phyloP scores from a whole-genome alignment of 1,140 invertebrate species.

The Drosophila kepulauana region DNA sequence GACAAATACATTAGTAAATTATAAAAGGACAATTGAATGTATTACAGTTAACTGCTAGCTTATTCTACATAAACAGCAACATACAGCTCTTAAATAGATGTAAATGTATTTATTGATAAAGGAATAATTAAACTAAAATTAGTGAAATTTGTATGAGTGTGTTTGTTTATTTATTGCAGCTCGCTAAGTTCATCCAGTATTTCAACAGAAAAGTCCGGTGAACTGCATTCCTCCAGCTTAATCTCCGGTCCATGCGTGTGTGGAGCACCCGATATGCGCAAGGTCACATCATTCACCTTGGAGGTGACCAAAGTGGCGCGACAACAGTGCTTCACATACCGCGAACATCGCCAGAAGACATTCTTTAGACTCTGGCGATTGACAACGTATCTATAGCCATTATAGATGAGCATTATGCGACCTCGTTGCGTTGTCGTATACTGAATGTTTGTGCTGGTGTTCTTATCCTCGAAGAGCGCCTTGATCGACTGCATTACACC shows the following conservation, averaged over 20 bases:
- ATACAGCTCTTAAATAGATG: constrained; percentile 5
- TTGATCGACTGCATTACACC: constrained; percentile 71
- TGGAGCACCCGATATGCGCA: constrained; percentile 74
- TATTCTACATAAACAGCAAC: constrained; percentile 10
- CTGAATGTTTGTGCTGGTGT: constrained; percentile 57
- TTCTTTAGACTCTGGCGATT: constrained; percentile 83
- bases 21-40: not conserved
- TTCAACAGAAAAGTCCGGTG: constrained; percentile 69
- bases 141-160: not conserved
- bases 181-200: constrained; percentile 67
- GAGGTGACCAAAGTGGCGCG: constrained; percentile 81
- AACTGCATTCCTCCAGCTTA: constrained; percentile 52
- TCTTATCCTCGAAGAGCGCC: constrained; percentile 74
- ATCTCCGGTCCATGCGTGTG: constrained; percentile 80
- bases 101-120: constrained; percentile 57
- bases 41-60: not conserved
- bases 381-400: constrained; percentile 81
- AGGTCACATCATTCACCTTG: constrained; percentile 65
- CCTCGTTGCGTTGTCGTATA: constrained; percentile 82
- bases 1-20: constrained; percentile 36
- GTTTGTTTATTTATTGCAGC: constrained; percentile 46
- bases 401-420: constrained; percentile 80
- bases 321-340: constrained; percentile 82
- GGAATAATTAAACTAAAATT: constrained; percentile 8
- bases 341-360: constrained; percentile 83